phyloP scores from a whole-genome alignment of 2,797 vertebrate species.

The Apogon hyalosoma region DNA sequence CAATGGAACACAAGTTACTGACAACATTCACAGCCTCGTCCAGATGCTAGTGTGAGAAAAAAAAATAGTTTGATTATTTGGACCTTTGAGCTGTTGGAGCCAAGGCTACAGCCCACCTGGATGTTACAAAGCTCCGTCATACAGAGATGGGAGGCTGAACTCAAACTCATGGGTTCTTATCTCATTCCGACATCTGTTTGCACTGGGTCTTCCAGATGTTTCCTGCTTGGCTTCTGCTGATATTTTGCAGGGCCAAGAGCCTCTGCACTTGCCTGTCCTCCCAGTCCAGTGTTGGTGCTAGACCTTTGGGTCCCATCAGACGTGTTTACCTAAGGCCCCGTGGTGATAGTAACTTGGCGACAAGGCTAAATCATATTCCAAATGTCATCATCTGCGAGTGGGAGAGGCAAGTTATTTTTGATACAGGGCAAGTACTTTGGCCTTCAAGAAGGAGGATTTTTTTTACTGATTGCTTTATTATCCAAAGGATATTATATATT shows the following conservation, averaged over 20 bases:
- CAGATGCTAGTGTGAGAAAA: constrained; percentile 82
- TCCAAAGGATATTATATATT: constrained; percentile 54
- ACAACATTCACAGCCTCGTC: constrained; percentile 76
- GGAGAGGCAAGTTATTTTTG: constrained; percentile 74
- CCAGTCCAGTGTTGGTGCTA: constrained; percentile 57
- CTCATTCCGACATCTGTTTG: constrained; percentile 86
- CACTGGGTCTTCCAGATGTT: constrained; percentile 87
- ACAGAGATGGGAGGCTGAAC: constrained; percentile 69
- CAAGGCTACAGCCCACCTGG: constrained; percentile 84
- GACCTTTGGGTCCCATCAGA: constrained; percentile 76
- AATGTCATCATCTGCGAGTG: constrained; percentile 77
- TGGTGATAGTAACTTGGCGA: constrained; percentile 79
- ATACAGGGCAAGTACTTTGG: constrained; percentile 60
- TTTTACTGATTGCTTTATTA: constrained; percentile 41
- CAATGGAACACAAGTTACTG: constrained; percentile 79
- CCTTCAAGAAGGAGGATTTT: constrained; percentile 55
- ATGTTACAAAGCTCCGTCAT: constrained; percentile 75
- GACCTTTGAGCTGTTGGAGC: constrained; percentile 73
- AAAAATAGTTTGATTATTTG: constrained; percentile 80
- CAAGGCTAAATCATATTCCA: constrained; percentile 79
- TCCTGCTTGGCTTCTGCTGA: constrained; percentile 85
- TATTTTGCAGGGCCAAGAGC: constrained; percentile 64
- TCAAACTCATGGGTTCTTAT: constrained; percentile 78
- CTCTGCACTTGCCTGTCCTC: constrained; percentile 72
- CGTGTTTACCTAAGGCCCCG: constrained; percentile 80